Evolutionary conservation across 2,888 invertebrate species (phyloP).

Genomic region (Cheilosia vernalis): DNA sequence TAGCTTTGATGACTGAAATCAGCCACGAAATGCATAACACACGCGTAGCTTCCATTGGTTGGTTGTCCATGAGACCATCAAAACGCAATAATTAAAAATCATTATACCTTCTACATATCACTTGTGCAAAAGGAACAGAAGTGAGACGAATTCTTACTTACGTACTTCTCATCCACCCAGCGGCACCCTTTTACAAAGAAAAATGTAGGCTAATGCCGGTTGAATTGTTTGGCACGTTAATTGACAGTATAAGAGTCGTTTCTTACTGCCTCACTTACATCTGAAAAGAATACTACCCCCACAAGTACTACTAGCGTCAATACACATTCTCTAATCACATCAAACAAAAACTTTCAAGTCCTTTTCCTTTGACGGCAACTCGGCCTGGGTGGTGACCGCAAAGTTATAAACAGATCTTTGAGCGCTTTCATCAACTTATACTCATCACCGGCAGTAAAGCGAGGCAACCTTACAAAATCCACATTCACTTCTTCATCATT

Average conservation of each 20-base stretch:
- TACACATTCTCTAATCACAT: constrained; percentile 43
- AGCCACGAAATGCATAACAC: too few species aligned
- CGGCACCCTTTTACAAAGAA: not conserved
- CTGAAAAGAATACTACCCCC: not conserved
- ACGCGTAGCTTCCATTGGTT: too few species aligned
- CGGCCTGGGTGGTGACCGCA: constrained; percentile 43
- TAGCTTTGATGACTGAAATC: too few species aligned
- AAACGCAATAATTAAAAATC: too few species aligned
- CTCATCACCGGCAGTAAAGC: constrained; percentile 28
- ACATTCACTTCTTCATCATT: constrained; percentile 51
- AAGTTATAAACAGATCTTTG: constrained; percentile 60
- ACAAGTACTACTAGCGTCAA: constrained; percentile 9
- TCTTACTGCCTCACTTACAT: not conserved
- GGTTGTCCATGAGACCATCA: too few species aligned
- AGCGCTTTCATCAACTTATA: constrained; percentile 56
- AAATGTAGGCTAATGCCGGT: constrained; percentile 11
- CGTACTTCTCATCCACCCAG: not conserved
- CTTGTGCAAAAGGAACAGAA: too few species aligned
- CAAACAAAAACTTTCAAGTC: constrained; percentile 46
- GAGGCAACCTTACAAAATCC: constrained; percentile 36
- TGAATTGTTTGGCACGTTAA: not conserved
- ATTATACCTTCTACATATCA: too few species aligned
- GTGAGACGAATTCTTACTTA: too few species aligned
- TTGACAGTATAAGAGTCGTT: not conserved
- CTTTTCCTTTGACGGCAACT: constrained; percentile 39